Percentiles rank a stretch among this genome's conserved stretches.
These are phyloP conservation scores for Anguilla pacifica DNA, from an alignment of 2,797 vertebrate species.

Conservation along the genomic window DNA sequence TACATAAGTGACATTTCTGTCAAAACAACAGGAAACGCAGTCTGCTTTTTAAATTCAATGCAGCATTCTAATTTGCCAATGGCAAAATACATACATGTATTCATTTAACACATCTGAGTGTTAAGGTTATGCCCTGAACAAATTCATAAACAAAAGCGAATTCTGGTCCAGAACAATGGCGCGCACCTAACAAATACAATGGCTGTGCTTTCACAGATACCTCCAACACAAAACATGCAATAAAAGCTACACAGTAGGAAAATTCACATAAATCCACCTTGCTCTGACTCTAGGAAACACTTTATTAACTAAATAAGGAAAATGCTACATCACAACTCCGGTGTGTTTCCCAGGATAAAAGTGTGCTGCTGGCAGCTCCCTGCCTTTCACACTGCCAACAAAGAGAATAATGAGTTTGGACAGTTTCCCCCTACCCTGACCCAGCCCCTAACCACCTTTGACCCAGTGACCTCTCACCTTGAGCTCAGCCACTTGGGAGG, in stretches of 20 bases:
- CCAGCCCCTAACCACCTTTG: background rate
- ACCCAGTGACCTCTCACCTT: constrained; percentile 80
- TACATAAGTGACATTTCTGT: background rate
- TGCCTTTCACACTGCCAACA: constrained; percentile 22
- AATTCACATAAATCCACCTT: constrained; percentile 18
- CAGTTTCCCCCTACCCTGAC: background rate
- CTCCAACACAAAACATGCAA: background rate
- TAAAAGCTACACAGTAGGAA: background rate
- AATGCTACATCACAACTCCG: constrained; percentile 36
- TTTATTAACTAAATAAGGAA: constrained; percentile 40
- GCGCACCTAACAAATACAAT: background rate
- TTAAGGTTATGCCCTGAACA: background rate
- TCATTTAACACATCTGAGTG: background rate
- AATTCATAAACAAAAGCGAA: constrained; percentile 2
- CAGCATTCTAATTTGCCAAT: background rate
- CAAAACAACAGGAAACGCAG: background rate
- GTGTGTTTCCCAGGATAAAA: constrained; percentile 34
- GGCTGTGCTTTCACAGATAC: background rate
- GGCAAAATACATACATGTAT: background rate
- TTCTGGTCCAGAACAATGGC: background rate
- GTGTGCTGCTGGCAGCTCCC: constrained; percentile 9
- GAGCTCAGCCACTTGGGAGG: constrained; percentile 96
- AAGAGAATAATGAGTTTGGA: constrained; percentile 6
- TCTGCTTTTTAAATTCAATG: background rate
- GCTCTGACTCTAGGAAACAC: constrained; percentile 38